Conservation (phyloP, 2,888 invertebrate genomes). For the Eulithis prunata region DNA sequence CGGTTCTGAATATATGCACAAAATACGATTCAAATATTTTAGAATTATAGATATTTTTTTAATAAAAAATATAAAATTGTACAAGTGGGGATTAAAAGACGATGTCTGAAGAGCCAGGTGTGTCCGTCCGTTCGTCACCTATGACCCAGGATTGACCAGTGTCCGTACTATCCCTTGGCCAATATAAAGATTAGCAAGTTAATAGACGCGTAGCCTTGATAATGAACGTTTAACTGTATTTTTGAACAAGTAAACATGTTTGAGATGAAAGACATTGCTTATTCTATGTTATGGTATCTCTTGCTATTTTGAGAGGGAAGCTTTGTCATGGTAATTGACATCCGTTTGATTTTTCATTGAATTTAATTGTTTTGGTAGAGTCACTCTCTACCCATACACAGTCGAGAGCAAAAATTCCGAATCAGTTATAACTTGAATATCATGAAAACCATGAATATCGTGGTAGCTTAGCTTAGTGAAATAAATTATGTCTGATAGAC, state of each 20-base stretch:
- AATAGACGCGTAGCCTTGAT: constrained; percentile 51
- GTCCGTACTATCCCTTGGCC: constrained; percentile 46
- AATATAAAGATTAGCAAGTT: constrained; percentile 65
- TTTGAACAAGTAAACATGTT: constrained; percentile 27
- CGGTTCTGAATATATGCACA: background rate
- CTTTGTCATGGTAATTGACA: constrained; percentile 1
- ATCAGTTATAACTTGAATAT: too few species aligned
- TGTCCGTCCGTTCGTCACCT: constrained; percentile 78
- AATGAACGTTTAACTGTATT: constrained; percentile 41
- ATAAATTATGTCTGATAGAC: too few species aligned
- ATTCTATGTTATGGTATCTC: background rate
- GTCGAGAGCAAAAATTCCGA: too few species aligned
- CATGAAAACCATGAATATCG: too few species aligned
- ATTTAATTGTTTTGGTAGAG: background rate
- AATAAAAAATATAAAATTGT: constrained; percentile 25
- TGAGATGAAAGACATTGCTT: constrained; percentile 12
- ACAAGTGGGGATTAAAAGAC: constrained; percentile 46
- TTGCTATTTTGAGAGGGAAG: background rate
- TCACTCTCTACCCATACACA: background rate
- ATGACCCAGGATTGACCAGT: constrained; percentile 79
- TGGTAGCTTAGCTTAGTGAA: too few species aligned
- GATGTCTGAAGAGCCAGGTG: constrained; percentile 62
- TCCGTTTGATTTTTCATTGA: constrained; percentile 9
- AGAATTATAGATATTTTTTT: constrained; percentile 18
- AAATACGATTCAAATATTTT: too few species aligned